These are phyloP conservation scores for Thereva nobilitata DNA, from an alignment of 2,888 invertebrate species.

Conservation along the genomic window DNA sequence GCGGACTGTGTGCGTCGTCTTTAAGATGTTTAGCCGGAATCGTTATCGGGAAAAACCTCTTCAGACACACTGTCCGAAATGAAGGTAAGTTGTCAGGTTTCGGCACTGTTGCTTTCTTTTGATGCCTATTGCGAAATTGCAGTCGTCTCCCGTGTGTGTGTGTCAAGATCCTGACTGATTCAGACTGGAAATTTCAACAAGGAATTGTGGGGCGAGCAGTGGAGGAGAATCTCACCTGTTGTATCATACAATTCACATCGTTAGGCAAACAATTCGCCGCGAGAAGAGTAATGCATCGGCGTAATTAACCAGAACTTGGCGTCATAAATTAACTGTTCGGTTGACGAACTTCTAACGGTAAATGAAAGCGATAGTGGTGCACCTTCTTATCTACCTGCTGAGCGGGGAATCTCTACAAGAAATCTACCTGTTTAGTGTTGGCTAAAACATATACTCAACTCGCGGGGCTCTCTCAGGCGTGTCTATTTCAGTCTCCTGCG, in stretches of 20 bases:
- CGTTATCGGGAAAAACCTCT: too few relatives aligned
- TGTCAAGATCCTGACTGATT: too few relatives aligned
- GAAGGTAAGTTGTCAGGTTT: too few relatives aligned
- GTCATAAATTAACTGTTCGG: constrained; percentile 37
- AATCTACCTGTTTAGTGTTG: not conserved
- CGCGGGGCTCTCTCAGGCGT: constrained; percentile 18
- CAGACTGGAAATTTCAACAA: too few relatives aligned
- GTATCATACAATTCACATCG: not conserved
- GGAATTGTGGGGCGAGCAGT: too few relatives aligned
- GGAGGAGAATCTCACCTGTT: not conserved
- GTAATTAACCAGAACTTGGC: constrained; percentile 31
- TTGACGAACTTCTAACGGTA: constrained; percentile 40
- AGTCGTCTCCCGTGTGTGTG: too few relatives aligned
- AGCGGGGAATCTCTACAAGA: not conserved
- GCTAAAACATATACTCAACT: constrained; percentile 8
- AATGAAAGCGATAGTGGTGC: constrained; percentile 39
- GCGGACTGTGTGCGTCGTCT: not conserved
- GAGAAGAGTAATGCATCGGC: constrained; percentile 9
- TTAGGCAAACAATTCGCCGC: constrained; percentile 7
- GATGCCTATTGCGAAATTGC: too few relatives aligned
- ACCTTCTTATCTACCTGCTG: constrained; percentile 17
- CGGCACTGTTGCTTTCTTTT: too few relatives aligned
- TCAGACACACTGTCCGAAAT: too few relatives aligned
- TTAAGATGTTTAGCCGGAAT: not conserved
- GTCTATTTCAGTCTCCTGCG: constrained; percentile 17